Evolutionary conservation across 2,113 vertebrate genomes (phyloP).

Genomic region (Percopsis transmontana): DNA sequence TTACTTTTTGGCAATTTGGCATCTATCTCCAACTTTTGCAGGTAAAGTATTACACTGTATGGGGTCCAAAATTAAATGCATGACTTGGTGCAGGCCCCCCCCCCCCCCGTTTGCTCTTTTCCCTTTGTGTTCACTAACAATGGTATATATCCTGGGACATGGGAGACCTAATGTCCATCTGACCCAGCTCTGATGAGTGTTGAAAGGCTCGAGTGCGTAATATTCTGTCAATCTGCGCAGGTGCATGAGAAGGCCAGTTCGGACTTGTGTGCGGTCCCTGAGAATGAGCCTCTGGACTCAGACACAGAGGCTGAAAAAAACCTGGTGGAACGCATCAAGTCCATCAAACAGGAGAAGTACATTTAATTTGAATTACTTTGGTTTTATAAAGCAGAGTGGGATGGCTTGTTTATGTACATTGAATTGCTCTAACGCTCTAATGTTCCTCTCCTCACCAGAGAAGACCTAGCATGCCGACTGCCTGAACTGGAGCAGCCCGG

Average conservation of each 20-base stretch:
- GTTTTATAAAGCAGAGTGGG: background rate
- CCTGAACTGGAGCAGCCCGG: slow-evolving; percentile 93
- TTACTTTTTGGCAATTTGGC: background rate
- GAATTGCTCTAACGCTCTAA: background rate
- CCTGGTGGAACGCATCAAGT: slow-evolving; percentile 90
- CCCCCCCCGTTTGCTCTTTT: slow-evolving; percentile 2
- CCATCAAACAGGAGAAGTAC: slow-evolving; percentile 97
- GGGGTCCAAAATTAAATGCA: slow-evolving; percentile 37
- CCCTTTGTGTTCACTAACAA: slow-evolving; percentile 56
- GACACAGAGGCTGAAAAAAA: slow-evolving; percentile 84
- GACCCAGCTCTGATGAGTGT: background rate
- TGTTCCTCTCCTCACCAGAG: slow-evolving; percentile 70
- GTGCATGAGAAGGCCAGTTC: slow-evolving; percentile 68
- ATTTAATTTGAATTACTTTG: slow-evolving; percentile 47
- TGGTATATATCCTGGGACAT: slow-evolving; percentile 23
- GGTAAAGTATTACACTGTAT: background rate
- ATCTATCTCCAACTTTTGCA: background rate
- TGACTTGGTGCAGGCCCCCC: slow-evolving; percentile 38
- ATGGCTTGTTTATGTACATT: background rate
- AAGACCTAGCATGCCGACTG: slow-evolving; percentile 91
- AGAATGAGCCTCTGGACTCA: slow-evolving; percentile 80
- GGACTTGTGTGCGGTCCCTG: slow-evolving; percentile 77
- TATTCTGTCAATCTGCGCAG: slow-evolving; percentile 49
- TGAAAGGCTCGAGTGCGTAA: background rate
- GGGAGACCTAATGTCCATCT: background rate